Evolutionary conservation across 1,140 invertebrate species (phyloP).

Genomic region (Euura lappo): DNA sequence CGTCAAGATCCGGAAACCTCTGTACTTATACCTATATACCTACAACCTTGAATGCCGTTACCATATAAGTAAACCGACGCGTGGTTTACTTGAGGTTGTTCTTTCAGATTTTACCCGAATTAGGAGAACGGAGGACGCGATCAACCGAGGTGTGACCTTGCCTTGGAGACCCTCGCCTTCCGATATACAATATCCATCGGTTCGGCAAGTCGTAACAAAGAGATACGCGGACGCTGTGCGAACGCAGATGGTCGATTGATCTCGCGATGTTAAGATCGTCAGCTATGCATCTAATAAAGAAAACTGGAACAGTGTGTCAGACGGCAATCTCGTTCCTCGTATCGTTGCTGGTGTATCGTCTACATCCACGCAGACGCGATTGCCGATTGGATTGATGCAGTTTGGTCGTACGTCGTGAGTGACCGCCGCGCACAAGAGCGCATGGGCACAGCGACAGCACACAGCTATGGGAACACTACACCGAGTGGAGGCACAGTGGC

Average conservation of each 20-base stretch:
- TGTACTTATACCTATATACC: background rate
- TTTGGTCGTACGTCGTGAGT: background rate
- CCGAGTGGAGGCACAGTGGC: too few relatives aligned
- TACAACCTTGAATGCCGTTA: background rate
- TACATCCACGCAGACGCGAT: background rate
- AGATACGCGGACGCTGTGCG: too few relatives aligned
- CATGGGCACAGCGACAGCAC: background rate
- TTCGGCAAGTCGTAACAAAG: too few relatives aligned
- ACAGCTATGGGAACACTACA: background rate
- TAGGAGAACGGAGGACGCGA: background rate
- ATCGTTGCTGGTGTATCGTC: too few relatives aligned
- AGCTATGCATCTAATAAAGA: too few relatives aligned
- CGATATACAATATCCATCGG: background rate
- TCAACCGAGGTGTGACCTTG: background rate
- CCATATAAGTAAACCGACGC: background rate
- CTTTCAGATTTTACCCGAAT: background rate
- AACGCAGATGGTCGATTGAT: too few relatives aligned
- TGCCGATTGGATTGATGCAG: background rate
- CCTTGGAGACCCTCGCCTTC: background rate
- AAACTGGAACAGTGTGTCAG: too few relatives aligned
- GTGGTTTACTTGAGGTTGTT: background rate
- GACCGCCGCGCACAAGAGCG: background rate
- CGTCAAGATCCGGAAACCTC: too few relatives aligned
- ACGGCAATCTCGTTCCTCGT: too few relatives aligned
- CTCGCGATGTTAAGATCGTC: too few relatives aligned